Evolutionary conservation across 2,113 vertebrate species (phyloP), one percentile per base, ranked within the genome.

Genomic region (Poecile atricapillus): DNA sequence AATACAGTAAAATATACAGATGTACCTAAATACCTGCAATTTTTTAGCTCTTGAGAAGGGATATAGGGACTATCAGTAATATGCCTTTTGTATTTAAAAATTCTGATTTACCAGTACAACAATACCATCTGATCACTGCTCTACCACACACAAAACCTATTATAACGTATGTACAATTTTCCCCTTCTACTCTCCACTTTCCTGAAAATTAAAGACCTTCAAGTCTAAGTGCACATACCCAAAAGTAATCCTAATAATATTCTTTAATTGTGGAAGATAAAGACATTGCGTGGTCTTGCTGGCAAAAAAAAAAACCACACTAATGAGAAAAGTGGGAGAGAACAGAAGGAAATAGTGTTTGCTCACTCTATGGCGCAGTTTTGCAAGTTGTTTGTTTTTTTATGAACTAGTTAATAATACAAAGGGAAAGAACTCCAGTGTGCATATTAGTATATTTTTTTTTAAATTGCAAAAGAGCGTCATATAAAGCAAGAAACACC

Each of bases 321-420:
- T 87, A 90, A 31, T 33, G 55, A 90, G 90, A 86, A 47, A 73
- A 33, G 33, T 70, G 82, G 71, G 49, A 73, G 50, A 88, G 86
- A 86, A 93, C 12, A 8, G 39, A 83, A 68, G 52, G 79, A 88
- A 88, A 91, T 12, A 59, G 92, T 95, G 95, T 96, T 96, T 95
- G 79, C 95, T 97, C 87, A 95, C 94, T 97, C 93, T 94, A 95
- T 92, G 94, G 94, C 79, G 85, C 96, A 96, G 90, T 97, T 96
- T 96, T 96, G 95, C 96, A 96, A 95, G 71, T 75, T 95, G 10
- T 15, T 77, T 33, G 7, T 89, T 89, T 75, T 22, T 10, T 4
- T 17, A 94, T 41, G 3, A 87, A 94, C 91, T 85, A 76, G 15
- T 93, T 76, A 76, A 85, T 68, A 89, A 94, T 31, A 81, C 35